Base-by-base conservation (phyloP, 2,797 vertebrate genomes). In the Acipenser ruthenus region DNA sequence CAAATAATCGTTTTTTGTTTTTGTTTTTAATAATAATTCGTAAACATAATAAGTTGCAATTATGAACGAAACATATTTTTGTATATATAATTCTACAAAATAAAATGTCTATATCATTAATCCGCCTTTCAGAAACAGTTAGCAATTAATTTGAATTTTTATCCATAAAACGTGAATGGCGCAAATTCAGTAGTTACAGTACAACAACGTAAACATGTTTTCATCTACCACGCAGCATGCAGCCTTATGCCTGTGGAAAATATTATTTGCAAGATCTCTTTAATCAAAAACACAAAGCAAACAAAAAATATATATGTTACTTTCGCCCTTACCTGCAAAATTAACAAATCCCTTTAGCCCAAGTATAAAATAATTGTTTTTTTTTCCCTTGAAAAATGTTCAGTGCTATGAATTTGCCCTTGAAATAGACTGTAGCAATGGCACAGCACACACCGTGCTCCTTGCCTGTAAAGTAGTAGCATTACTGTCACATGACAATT, bases 181-280 rank as follows among this genome's bases (percentile, higher is more conserved):
- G 74, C 75, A 77, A 78, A 71, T 65, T 68, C 71, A 63, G 65
- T 37, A 37, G 5, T 37, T 37, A 37, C 4, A 37, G 49, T 37
- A 18, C 60, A 8, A 55, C 51, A 75, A 78, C 76, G 83, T 87
- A 79, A 88, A 88, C 87, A 86, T 87, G 84, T 87, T 87, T 84
- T 86, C 75, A 71, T 82, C 67, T 72, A 49, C 23, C 49, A 66
- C 68, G 49, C 71, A 69, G 73, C 64, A 69, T 66, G 80, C 80
- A 68, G 79, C 78, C 73, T 78, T 78, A 72, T n/a, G 65, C 65
- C 69, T 60, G 37, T 37, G 64, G 52, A 58, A 66, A 37, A 37
- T 37, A 37, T 55, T 64, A 62, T 64, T 12, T 62, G 65, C 56
- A 66, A 58, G 13, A 70, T 56, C 15, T 11, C 51, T 48, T 48